Percentiles rank a stretch among this genome's conserved stretches.
Evolutionary conservation across 2,888 invertebrate genomes (phyloP).

Genomic region (Chrysolina haemoptera): DNA sequence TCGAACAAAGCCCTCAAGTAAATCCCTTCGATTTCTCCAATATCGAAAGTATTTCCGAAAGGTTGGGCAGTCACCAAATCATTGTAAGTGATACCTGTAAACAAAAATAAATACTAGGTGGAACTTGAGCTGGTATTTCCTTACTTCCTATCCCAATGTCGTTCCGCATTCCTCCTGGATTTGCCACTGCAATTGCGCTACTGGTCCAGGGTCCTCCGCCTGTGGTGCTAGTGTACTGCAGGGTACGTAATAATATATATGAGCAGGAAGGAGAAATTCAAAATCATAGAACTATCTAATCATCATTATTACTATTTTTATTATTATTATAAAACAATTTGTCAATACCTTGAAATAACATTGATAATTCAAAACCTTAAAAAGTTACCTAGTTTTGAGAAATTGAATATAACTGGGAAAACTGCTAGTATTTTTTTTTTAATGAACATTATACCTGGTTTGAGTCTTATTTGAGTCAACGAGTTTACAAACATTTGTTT

Average conservation of each 20-base stretch:
- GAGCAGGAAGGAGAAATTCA: no score
- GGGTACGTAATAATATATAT: conserved; percentile 7
- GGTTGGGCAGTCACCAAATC: conserved; percentile 81
- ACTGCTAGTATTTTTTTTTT: no score
- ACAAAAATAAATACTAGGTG: conserved; percentile 17
- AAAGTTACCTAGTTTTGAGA: no score
- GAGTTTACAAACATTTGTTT: no score
- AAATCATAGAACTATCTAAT: no score
- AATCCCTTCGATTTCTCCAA: conserved; percentile 79
- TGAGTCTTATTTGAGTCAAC: no score
- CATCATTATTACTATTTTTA: no score
- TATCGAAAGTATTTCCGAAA: conserved; percentile 83
- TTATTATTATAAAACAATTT: no score
- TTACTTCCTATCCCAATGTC: conserved; percentile 77
- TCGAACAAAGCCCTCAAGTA: conserved; percentile 77
- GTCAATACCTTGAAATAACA: no score
- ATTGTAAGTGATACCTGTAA: conserved; percentile 80
- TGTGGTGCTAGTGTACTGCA: conserved; percentile 71
- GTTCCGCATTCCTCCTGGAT: conserved; percentile 79
- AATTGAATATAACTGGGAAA: no score
- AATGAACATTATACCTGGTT: no score
- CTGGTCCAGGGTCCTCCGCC: conserved; percentile 75
- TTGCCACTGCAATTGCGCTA: conserved; percentile 78
- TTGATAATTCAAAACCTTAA: no score
- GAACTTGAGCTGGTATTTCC: background rate